phyloP scores from a whole-genome alignment of 2,888 invertebrate species.

The Eurois occulta region DNA sequence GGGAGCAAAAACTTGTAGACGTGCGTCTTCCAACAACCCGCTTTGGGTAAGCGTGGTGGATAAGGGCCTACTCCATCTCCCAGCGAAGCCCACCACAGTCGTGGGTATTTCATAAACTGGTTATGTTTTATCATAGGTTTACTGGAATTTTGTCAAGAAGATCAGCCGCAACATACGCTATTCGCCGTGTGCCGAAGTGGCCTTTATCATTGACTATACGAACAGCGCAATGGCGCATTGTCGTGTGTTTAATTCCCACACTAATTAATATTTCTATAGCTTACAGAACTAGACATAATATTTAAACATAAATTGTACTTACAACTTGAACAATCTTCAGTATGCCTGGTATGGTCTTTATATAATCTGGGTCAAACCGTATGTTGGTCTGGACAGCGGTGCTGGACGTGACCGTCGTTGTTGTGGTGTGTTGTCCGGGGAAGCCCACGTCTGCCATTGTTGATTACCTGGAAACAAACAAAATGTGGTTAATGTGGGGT shows the following conservation, averaged over 20 bases:
- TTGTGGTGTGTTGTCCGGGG: conserved; percentile 94
- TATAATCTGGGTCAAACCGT: conserved; percentile 93
- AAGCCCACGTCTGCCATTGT: conserved; percentile 92
- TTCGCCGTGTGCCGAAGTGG: no score
- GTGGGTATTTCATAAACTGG: neutral
- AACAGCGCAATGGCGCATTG: neutral
- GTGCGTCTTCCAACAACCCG: neutral
- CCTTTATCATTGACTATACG: neutral
- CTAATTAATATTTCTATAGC: neutral
- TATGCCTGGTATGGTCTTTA: conserved; percentile 93
- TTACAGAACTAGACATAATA: neutral
- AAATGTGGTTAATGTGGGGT: neutral
- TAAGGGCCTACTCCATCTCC: neutral
- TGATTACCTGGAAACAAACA: conserved; percentile 55
- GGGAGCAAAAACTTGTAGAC: neutral
- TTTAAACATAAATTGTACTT: conserved; percentile 80
- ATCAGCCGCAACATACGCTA: neutral
- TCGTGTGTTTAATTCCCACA: neutral
- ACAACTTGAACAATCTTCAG: conserved; percentile 94
- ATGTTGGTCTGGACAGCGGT: conserved; percentile 94
- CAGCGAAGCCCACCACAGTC: neutral
- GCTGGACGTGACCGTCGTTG: conserved; percentile 92
- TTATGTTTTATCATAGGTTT: neutral
- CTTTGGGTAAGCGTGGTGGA: no score
- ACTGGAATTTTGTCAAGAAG: neutral